Conservation (phyloP, 2,797 vertebrate genomes). For the Propithecus perrieri region DNA sequence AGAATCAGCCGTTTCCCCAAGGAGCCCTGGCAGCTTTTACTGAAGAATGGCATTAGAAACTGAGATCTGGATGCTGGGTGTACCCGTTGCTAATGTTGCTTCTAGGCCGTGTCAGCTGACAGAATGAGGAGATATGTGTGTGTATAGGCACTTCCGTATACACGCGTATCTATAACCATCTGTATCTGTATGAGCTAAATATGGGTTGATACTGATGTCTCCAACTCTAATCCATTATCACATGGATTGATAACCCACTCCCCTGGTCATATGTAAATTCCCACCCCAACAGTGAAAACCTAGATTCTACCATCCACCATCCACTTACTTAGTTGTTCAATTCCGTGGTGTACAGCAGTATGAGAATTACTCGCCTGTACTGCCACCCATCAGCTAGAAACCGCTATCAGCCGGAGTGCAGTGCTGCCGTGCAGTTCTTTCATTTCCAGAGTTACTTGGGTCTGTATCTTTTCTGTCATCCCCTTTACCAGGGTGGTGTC, state of each 20-base stretch:
- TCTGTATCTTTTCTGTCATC: not conserved
- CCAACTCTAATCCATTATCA: fast-evolving
- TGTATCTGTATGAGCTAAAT: too few species aligned
- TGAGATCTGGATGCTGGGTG: not conserved
- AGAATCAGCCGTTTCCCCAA: not conserved
- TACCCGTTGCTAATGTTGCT: fast-evolving
- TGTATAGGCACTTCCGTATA: fast-evolving
- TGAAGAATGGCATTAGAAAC: not conserved
- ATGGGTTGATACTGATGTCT: too few species aligned
- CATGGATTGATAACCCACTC: not conserved
- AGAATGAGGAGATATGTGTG: not conserved
- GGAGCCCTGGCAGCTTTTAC: too few species aligned
- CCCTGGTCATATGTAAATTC: not conserved
- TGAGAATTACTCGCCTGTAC: fast-evolving
- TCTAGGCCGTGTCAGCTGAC: not conserved
- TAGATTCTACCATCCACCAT: not conserved
- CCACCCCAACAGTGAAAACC: not conserved
- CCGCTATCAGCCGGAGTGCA: fast-evolving
- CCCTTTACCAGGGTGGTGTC: not conserved
- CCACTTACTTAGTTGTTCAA: not conserved
- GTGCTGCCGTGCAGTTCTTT: fast-evolving
- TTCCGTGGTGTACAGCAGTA: not conserved
- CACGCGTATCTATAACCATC: fast-evolving
- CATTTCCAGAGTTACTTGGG: too few species aligned
- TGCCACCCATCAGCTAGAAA: fast-evolving